These are phyloP conservation scores for Siphonodentalium dalli DNA, from an alignment of 2,888 invertebrate species.

Conservation along the genomic window DNA sequence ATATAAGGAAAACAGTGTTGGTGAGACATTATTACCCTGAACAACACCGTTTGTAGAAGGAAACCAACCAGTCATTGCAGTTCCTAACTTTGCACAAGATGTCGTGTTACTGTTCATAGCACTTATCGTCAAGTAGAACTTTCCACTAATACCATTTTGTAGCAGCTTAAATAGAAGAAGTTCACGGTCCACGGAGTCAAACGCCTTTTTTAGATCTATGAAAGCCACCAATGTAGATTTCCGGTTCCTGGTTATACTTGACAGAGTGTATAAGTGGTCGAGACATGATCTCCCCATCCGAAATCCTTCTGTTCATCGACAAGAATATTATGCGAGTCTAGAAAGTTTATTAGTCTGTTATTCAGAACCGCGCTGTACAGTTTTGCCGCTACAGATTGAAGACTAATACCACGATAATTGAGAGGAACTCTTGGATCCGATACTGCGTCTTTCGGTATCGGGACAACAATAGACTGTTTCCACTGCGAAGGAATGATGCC, in stretches of 20 bases:
- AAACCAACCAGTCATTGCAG: no score
- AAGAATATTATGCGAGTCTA: not conserved
- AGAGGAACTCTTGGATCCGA: not conserved
- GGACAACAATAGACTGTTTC: not conserved
- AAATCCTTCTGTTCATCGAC: conserved; percentile 7
- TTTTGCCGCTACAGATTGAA: not conserved
- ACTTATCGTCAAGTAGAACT: not conserved
- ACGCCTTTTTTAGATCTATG: conserved; percentile 1
- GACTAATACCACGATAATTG: not conserved
- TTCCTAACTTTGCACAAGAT: no score
- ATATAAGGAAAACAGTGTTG: not conserved
- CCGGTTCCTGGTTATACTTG: not conserved
- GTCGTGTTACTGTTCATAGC: not conserved
- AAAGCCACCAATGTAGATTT: not conserved
- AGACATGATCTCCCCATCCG: not conserved
- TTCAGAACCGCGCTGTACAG: not conserved
- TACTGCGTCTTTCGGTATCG: conserved; percentile 1
- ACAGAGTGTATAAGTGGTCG: not conserved
- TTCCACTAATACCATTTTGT: not conserved
- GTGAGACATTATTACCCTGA: no score
- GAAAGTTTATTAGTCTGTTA: not conserved
- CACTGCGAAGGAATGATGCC: not conserved
- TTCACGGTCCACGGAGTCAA: not conserved
- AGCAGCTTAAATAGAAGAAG: conserved; percentile 1
- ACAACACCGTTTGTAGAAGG: not conserved